Evolutionary conservation across 1,140 invertebrate species (phyloP).

Genomic region (Aphelenchoides besseyi): DNA sequence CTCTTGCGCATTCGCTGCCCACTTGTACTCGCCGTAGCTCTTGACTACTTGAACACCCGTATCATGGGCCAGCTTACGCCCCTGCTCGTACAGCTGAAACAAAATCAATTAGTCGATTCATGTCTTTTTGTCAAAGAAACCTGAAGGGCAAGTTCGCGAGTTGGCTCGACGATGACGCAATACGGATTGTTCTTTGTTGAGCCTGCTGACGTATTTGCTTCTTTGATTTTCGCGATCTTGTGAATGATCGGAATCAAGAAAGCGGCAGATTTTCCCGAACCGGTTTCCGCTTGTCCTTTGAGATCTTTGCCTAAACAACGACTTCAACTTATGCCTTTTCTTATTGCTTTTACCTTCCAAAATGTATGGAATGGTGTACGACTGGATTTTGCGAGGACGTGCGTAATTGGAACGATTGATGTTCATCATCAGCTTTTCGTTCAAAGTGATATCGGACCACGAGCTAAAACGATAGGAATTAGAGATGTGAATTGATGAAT

Average conservation of each 20-base stretch:
- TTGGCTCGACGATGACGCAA: slow-evolving; percentile 87
- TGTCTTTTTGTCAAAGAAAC: no score
- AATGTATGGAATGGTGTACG: slow-evolving; percentile 37
- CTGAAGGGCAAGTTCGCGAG: slow-evolving; percentile 88
- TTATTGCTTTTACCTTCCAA: neutral
- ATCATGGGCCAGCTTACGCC: slow-evolving; percentile 75
- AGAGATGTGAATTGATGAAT: neutral
- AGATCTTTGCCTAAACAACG: slow-evolving; percentile 43
- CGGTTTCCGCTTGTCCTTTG: slow-evolving; percentile 60
- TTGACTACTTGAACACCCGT: slow-evolving; percentile 66
- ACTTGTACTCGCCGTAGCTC: slow-evolving; percentile 70
- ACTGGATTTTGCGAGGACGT: slow-evolving; percentile 70
- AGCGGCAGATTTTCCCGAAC: slow-evolving; percentile 86
- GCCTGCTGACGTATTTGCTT: slow-evolving; percentile 66
- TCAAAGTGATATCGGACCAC: slow-evolving; percentile 1
- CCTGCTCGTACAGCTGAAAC: slow-evolving; percentile 81
- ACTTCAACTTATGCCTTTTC: neutral
- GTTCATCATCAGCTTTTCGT: slow-evolving; percentile 67
- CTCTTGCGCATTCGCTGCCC: slow-evolving; percentile 35
- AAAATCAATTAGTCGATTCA: no score
- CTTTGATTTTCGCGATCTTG: slow-evolving; percentile 80
- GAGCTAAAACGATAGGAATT: neutral
- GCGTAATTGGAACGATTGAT: slow-evolving; percentile 79
- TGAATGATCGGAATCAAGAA: slow-evolving; percentile 86
- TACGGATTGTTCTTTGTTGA: slow-evolving; percentile 83